Percentiles rank a stretch among this genome's conserved stretches.
Evolutionary conservation across 2,888 invertebrate species (phyloP).

Genomic region (Hirtodrosophila cameraria): DNA sequence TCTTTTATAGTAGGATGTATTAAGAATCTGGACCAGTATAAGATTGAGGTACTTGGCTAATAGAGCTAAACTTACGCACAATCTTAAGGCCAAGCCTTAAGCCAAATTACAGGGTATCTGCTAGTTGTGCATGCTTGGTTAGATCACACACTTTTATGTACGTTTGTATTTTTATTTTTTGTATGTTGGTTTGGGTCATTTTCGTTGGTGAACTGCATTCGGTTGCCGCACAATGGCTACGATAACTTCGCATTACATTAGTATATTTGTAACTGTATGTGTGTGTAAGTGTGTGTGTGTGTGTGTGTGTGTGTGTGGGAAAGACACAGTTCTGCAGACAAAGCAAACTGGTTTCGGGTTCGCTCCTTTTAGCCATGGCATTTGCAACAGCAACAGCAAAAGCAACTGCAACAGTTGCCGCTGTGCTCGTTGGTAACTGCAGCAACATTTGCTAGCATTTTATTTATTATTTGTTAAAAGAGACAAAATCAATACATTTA

Average conservation of each 20-base stretch:
- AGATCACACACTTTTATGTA: background rate
- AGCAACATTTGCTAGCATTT: constrained; percentile 43
- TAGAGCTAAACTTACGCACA: too few relatives aligned
- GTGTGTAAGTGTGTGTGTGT: constrained; percentile 2
- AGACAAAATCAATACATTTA: constrained; percentile 72
- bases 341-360: constrained; percentile 66
- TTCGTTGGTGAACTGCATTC: constrained; percentile 74
- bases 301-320: constrained; percentile 56
- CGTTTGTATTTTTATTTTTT: constrained; percentile 7
- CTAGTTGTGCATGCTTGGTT: background rate
- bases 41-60: too few relatives aligned
- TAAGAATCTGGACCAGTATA: too few relatives aligned
- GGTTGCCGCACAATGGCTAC: constrained; percentile 74
- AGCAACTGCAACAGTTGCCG: constrained; percentile 71
- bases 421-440: too few relatives aligned
- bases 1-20: too few relatives aligned
- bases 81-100: too few relatives aligned
- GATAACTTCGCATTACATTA: constrained; percentile 78
- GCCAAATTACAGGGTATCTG: constrained; percentile 8
- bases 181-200: constrained; percentile 59
- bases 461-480: constrained; percentile 72
- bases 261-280: constrained; percentile 47
- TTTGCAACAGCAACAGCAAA: too few relatives aligned
- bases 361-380: constrained; percentile 57
- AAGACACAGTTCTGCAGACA: constrained; percentile 64